phyloP scores from a whole-genome alignment of 2,113 vertebrate genomes.

The Oryzias curvinotus region DNA sequence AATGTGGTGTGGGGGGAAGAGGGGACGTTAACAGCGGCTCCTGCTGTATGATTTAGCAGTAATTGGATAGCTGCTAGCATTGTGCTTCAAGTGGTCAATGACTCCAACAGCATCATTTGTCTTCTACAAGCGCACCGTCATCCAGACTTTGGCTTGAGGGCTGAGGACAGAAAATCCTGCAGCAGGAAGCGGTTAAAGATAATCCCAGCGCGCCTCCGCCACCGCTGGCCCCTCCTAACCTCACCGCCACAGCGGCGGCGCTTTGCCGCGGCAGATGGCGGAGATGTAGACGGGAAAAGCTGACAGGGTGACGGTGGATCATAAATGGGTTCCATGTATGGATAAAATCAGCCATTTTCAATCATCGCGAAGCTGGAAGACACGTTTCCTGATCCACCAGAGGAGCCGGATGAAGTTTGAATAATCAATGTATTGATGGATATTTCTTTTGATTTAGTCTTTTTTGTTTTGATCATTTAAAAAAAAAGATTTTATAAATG shows the following conservation, averaged over 20 bases:
- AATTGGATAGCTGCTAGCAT: slow-evolving; percentile 47
- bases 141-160: not conserved
- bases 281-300: slow-evolving; percentile 40
- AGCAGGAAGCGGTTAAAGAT: slow-evolving; percentile 16
- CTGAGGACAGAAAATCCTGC: slow-evolving; percentile 6
- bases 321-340: slow-evolving; percentile 17
- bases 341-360: slow-evolving; percentile 43
- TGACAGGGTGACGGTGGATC: slow-evolving; percentile 44
- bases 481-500: too few species aligned
- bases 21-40: slow-evolving; percentile 23
- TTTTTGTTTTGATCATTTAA: too few species aligned
- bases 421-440: too few species aligned
- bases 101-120: slow-evolving; percentile 40
- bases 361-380: slow-evolving; percentile 18
- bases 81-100: slow-evolving; percentile 45
- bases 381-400: slow-evolving; percentile 3
- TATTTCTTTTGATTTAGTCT: too few species aligned
- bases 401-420: too few species aligned
- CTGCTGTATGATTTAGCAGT: slow-evolving; percentile 53
- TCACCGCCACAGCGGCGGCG: slow-evolving; percentile 9
- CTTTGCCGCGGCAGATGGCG: slow-evolving; percentile 53
- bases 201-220: slow-evolving; percentile 20
- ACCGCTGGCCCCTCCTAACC: slow-evolving; percentile 14
- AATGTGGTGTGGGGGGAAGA: slow-evolving; percentile 15
- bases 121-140: slow-evolving; percentile 19